Evolutionary conservation across 1,140 invertebrate species (phyloP), one percentile per base, ranked within the genome.

Genomic region (Agrypnia vestita): DNA sequence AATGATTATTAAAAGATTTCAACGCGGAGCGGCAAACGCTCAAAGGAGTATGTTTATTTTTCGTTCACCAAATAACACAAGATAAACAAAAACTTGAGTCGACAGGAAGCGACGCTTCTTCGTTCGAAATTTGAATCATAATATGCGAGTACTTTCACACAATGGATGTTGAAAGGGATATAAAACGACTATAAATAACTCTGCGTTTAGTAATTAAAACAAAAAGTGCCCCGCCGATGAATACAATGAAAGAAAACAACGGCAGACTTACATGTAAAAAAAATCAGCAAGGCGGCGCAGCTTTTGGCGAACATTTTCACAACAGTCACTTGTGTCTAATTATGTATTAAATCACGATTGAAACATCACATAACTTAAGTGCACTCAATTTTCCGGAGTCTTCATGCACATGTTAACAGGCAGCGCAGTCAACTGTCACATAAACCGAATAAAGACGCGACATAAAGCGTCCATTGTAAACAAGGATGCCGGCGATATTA

Each of bases 251-350:
- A 64, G 35, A 49, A 47, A n/a, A 69, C 25, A 35, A 6, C 25
- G 25, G 25, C 25, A 35, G 12, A 53, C 69, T 72, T 72, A 72
- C 69, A 72, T 72, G 49, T 72, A 15, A 51, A 21, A 72, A 72
- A 72, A 72, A 55, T 72, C 47, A 72, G 69, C 49, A 72, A 17
- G 25, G 35, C 69, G 46, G 49, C 47, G 49, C 49, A 55, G 49
- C 3, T 35, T 72, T 72, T 72, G 6, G 69, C 69, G 15, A 72
- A 25, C 69, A 72, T 72, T 72, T 72, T 72, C 19, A 55, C 69
- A 53, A 43, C 69, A 35, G 25, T 35, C 25, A 72, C 69, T 72
- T 35, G 10, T 25, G 49, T 72, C 19, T 21, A 19, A 19, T 72
- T 7, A 25, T 72, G 25, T 53, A 72, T 72, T 72, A 55, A 72